Evolutionary conservation across 2,113 vertebrate genomes (phyloP).

Genomic region (Ardeotis arabs): DNA sequence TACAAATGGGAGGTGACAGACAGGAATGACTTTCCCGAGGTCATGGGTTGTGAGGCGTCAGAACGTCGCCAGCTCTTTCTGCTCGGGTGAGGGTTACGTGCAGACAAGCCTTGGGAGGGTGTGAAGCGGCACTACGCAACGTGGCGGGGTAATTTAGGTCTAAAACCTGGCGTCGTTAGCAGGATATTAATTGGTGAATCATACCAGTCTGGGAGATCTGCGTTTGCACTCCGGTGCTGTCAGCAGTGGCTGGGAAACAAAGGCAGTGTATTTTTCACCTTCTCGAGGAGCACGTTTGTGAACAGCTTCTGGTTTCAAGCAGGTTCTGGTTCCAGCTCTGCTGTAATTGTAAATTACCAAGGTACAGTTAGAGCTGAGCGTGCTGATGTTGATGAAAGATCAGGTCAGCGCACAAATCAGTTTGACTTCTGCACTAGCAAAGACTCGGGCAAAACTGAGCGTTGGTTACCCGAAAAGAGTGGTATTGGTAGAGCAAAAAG

Average conservation of each 20-base stretch:
- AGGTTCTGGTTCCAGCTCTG: not conserved
- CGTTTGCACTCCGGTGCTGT: not conserved
- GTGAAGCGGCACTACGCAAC: not conserved
- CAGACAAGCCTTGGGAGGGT: not conserved
- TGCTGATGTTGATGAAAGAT: not conserved
- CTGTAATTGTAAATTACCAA: not conserved
- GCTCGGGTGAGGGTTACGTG: not conserved
- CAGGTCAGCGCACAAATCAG: not conserved
- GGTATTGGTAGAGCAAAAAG: not conserved
- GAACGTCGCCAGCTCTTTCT: not conserved
- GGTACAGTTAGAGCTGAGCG: rapidly evolving
- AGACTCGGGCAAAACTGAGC: not conserved
- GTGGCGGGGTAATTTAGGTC: not conserved
- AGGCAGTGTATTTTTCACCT: not conserved
- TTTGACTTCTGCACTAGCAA: not conserved
- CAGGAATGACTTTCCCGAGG: not conserved
- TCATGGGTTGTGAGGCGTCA: not conserved
- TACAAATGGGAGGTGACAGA: not conserved
- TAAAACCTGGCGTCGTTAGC: not conserved
- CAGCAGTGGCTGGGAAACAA: not conserved
- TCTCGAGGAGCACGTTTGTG: not conserved
- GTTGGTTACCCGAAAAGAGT: not conserved
- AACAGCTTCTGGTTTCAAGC: not conserved
- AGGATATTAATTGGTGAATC: not conserved
- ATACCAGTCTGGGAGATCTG: not conserved